Percentiles rank a stretch among this genome's conserved stretches.
phyloP scores from a whole-genome alignment of 2,113 vertebrate species.

The Origma solitaria region DNA sequence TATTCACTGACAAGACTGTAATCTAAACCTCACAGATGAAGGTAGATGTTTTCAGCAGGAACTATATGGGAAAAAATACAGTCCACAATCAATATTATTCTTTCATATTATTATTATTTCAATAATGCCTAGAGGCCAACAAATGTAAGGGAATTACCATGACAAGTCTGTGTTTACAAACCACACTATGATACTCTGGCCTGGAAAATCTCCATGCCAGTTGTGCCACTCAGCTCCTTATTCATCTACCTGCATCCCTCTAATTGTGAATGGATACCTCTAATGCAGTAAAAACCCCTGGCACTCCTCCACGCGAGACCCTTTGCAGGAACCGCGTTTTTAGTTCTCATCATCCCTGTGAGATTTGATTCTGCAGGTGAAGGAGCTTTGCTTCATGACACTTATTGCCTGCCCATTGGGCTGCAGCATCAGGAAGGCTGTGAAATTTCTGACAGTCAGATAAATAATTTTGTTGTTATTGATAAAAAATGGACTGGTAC shows the following conservation, averaged over 20 bases:
- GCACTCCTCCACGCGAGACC: neutral
- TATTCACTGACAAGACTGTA: constrained; percentile 4
- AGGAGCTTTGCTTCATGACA: neutral
- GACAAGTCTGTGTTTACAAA: neutral
- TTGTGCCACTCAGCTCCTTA: neutral
- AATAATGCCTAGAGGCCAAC: neutral
- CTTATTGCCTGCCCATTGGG: no score
- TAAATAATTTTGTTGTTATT: neutral
- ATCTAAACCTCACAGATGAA: constrained; percentile 1
- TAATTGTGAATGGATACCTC: neutral
- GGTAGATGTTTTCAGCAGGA: neutral
- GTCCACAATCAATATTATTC: neutral
- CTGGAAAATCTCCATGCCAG: neutral
- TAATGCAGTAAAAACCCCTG: neutral
- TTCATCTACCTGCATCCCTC: neutral
- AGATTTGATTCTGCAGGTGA: neutral
- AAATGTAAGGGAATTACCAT: neutral
- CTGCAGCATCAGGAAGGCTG: neutral
- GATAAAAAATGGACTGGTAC: neutral
- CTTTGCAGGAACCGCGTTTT: neutral
- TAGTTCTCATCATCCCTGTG: neutral
- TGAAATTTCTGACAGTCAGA: neutral
- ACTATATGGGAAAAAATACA: neutral
- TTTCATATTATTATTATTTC: constrained; percentile 6
- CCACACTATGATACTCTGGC: neutral